phyloP scores from a whole-genome alignment of 2,888 invertebrate species.

The Cerastis leucographa region DNA sequence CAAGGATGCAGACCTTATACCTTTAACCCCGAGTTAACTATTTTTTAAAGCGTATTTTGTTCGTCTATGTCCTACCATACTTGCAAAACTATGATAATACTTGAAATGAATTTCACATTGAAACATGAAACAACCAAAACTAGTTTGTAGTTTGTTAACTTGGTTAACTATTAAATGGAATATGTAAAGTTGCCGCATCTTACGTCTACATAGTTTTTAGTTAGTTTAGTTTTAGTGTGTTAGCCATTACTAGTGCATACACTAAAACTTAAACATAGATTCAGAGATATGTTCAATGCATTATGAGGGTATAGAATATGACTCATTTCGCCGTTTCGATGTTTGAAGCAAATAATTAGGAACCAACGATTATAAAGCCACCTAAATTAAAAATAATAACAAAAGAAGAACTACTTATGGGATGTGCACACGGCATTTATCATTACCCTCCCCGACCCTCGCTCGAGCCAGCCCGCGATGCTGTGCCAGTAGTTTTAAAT shows the following conservation, averaged over 20 bases:
- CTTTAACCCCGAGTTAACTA: too few species aligned
- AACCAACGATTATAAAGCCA: too few species aligned
- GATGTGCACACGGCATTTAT: not conserved
- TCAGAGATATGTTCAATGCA: not conserved
- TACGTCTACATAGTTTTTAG: slow-evolving; percentile 31
- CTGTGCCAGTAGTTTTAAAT: too few species aligned
- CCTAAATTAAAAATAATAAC: not conserved
- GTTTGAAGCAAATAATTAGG: not conserved
- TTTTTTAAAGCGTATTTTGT: too few species aligned
- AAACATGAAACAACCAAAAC: slow-evolving; percentile 19
- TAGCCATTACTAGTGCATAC: slow-evolving; percentile 13
- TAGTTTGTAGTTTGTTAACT: slow-evolving; percentile 43
- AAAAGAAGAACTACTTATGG: not conserved
- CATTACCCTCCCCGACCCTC: too few species aligned
- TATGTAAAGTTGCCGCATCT: slow-evolving; percentile 46
- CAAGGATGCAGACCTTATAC: too few species aligned
- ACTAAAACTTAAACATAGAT: slow-evolving; percentile 17
- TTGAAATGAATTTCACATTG: too few species aligned
- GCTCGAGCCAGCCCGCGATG: too few species aligned
- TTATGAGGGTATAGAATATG: too few species aligned
- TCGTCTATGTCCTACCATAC: too few species aligned
- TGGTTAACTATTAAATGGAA: slow-evolving; percentile 42
- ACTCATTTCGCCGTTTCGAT: not conserved
- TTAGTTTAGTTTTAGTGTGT: slow-evolving; percentile 34
- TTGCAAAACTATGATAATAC: too few species aligned